phyloP scores from a whole-genome alignment of 35 echinoderm and acorn worm species.

The Lytechinus pictus region DNA sequence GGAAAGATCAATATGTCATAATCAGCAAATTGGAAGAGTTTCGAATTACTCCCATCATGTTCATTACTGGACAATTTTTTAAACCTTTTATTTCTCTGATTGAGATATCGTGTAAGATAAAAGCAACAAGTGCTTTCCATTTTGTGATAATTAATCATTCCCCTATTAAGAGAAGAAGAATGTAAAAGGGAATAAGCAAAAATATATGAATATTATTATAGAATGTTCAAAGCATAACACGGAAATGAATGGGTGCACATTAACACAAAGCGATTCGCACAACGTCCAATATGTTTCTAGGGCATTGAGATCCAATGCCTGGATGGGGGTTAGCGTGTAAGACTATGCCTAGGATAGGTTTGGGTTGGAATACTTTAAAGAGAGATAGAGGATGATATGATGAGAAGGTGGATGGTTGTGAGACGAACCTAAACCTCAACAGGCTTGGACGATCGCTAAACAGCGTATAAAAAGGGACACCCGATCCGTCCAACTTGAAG shows the following conservation, averaged over 20 bases:
- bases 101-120: no score
- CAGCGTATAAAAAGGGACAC: conserved; percentile 42
- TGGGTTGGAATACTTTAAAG: background rate
- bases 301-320: background rate
- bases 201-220: no score
- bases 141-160: no score
- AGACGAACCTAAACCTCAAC: conserved; percentile 42
- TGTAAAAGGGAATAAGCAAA: no score
- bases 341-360: background rate
- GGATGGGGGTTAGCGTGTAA: background rate
- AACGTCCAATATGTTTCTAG: background rate
- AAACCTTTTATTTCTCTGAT: no score
- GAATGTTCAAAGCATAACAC: background rate
- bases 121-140: no score
- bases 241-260: background rate
- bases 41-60: no score
- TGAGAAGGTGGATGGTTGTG: background rate
- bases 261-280: background rate
- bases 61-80: no score
- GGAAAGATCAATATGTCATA: no score
- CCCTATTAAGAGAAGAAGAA: no score
- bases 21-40: no score
- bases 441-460: conserved; percentile 50
- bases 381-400: conserved; percentile 28
- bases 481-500: conserved; percentile 32